A percentile compares a stretch with the other conserved stretches of the same genome.
Evolutionary conservation across 2,797 vertebrate species (phyloP).

Genomic region (Apogon talboti): DNA sequence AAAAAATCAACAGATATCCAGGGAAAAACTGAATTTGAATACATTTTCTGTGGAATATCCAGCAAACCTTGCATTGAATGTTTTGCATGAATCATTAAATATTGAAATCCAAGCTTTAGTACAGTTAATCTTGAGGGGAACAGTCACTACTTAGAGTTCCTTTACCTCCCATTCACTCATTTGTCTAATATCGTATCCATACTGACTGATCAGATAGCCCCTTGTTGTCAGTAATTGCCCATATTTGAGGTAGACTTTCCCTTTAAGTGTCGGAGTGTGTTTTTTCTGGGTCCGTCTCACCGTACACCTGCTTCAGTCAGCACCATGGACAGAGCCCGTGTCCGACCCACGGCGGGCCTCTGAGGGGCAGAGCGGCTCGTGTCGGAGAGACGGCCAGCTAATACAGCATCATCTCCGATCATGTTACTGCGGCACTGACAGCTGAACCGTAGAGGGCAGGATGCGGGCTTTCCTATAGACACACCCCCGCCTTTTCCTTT

Average conservation of each 20-base stretch:
- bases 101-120: too few species aligned
- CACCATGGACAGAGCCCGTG: constrained; percentile 52
- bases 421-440: constrained; percentile 70
- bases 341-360: neutral
- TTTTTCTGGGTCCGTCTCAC: constrained; percentile 15
- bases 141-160: too few species aligned
- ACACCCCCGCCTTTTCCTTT: constrained; percentile 1
- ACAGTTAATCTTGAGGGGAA: too few species aligned
- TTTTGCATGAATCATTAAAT: too few species aligned
- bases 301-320: constrained; percentile 50
- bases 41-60: too few species aligned
- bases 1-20: too few species aligned
- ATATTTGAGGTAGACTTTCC: constrained; percentile 27
- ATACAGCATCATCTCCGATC: constrained; percentile 34
- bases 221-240: too few species aligned
- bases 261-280: constrained; percentile 56
- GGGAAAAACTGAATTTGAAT: too few species aligned
- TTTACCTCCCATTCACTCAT: too few species aligned
- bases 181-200: too few species aligned
- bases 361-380: constrained; percentile 28
- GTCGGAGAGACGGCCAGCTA: constrained; percentile 24
- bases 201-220: too few species aligned
- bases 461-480: constrained; percentile 8
- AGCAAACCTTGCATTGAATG: too few species aligned
- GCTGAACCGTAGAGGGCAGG: constrained; percentile 10